Evolutionary conservation across 1,140 invertebrate species (phyloP).

Genomic region (Hesperophylax magnus): DNA sequence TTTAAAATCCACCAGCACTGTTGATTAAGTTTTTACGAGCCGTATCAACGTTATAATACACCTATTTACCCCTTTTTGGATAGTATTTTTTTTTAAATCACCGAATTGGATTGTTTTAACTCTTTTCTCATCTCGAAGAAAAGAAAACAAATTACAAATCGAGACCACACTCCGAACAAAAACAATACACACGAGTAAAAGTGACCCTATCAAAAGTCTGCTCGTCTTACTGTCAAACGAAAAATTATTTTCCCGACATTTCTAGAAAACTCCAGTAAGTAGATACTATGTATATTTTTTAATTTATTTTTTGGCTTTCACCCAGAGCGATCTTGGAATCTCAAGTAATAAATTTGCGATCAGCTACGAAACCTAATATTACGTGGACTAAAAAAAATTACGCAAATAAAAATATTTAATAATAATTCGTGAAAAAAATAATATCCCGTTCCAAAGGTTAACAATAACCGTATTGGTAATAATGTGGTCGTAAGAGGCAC

Average conservation of each 20-base stretch:
- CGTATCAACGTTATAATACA: background rate
- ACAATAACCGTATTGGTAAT: too few relatives aligned
- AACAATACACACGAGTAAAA: slow-evolving; percentile 9
- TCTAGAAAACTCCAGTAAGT: slow-evolving; percentile 1
- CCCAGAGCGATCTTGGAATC: too few relatives aligned
- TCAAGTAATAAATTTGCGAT: too few relatives aligned
- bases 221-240: background rate
- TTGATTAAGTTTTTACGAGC: background rate
- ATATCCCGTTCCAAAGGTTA: too few relatives aligned
- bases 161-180: background rate
- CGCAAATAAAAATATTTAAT: too few relatives aligned
- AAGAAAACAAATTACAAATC: background rate
- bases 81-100: background rate
- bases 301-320: too few relatives aligned
- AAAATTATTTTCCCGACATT: background rate
- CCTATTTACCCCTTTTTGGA: background rate
- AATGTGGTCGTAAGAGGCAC: too few relatives aligned
- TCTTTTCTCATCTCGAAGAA: background rate
- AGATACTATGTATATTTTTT: background rate
- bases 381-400: too few relatives aligned
- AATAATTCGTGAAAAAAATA: too few relatives aligned
- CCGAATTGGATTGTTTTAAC: too few relatives aligned
- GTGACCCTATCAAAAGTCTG: background rate
- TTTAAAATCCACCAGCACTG: background rate
- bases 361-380: too few relatives aligned